Percentiles rank a stretch among this genome's conserved stretches.
Conservation (phyloP, 1,140 invertebrate species). For the Aradophagus sp. region DNA sequence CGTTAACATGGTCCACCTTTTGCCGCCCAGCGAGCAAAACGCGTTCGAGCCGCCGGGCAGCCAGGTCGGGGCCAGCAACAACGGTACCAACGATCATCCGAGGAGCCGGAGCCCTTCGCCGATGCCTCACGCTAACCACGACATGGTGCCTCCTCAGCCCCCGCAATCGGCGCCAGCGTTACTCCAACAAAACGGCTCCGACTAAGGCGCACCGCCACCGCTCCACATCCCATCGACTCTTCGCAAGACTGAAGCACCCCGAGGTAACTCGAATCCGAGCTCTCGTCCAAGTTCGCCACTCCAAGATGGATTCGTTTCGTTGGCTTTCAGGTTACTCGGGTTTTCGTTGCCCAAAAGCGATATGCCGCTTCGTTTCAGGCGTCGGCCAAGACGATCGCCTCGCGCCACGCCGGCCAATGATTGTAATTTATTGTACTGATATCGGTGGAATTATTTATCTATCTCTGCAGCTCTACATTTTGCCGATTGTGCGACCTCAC, state of each 20-base stretch:
- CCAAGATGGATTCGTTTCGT: slow-evolving; percentile 3
- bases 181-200: slow-evolving; percentile 70
- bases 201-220: slow-evolving; percentile 52
- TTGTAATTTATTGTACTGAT: slow-evolving; percentile 26
- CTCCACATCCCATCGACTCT: slow-evolving; percentile 19
- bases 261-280: slow-evolving; percentile 58
- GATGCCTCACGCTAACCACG: slow-evolving; percentile 58
- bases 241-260: slow-evolving; percentile 62
- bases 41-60: slow-evolving; percentile 58
- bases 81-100: slow-evolving; percentile 32
- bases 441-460: slow-evolving; percentile 29
- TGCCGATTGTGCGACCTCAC: slow-evolving; percentile 32
- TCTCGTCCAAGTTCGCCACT: slow-evolving; percentile 50
- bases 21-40: slow-evolving; percentile 85
- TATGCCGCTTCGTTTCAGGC: no score
- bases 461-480: slow-evolving; percentile 17
- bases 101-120: slow-evolving; percentile 65
- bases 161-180: slow-evolving; percentile 69
- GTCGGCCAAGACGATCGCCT: slow-evolving; percentile 2
- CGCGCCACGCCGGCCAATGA: slow-evolving; percentile 4
- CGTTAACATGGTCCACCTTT: slow-evolving; percentile 85
- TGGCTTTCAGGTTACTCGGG: slow-evolving; percentile 8
- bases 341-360: slow-evolving; percentile 1
- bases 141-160: slow-evolving; percentile 63
- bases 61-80: slow-evolving; percentile 38